Evolutionary conservation across 2,113 vertebrate genomes (phyloP), one percentile per base, ranked within the genome.

Genomic region (Probosciger aterrimus): DNA sequence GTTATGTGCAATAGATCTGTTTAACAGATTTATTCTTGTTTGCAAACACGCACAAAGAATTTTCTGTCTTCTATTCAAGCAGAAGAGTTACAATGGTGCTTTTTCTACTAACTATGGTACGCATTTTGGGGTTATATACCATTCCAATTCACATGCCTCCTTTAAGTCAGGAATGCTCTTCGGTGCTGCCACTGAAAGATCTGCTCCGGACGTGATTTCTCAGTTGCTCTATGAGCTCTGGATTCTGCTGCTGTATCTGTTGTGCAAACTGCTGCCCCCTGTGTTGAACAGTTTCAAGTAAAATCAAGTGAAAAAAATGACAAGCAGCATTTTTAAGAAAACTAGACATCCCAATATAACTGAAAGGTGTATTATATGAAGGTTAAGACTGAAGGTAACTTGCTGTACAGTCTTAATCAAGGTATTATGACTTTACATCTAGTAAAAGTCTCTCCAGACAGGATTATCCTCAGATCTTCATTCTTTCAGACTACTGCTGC

Each of bases 231-330:
- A 99, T 99, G 84, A 99, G 98, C 97, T 99, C 99, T 5, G 99
- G 99, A 95, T 99, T 99, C 98, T 99, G 99, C 94, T 99, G 99
- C 97, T 99, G 99, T 96, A 99, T 99, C 98, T 99, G 99, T 96
- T 99, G 99, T 57, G 99, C 99, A 94, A 99, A 99, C 97, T 99
- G 99, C 94, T 99, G 99, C 35, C 99, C 99, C 81, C 99, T 99
- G 97, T 57, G 60, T 91, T 76, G 82, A 96, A 97, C 35, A 95
- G 41, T 93, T 92, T 91, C 64, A 90, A 73, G 92, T 93, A 69
- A 67, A 89, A 82, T 60, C 20, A 71, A 69, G 44, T 68, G 23
- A 82, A 92, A 91, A 73, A 71, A 47, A 17, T 30, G 19, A 25
- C 25, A n/a, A 31, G 64, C 57, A 88, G 22, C 43, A 47, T 68